These are phyloP conservation scores for Harlomillsia oculata DNA, from an alignment of 1,140 invertebrate species.

Conservation along the genomic window DNA sequence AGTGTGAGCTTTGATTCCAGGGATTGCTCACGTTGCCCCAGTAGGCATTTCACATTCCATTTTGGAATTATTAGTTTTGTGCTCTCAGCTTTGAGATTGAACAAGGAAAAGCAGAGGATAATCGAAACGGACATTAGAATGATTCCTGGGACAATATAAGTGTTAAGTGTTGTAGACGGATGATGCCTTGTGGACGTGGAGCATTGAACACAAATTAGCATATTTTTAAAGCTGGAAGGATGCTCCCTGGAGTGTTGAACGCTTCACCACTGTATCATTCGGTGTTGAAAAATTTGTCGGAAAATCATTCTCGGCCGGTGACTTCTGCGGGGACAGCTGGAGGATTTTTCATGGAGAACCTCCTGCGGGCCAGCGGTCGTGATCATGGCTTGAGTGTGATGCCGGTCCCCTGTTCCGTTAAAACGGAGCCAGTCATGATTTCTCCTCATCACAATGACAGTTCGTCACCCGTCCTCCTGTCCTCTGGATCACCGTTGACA, in stretches of 20 bases:
- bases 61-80: too few relatives aligned
- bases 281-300: slow-evolving; percentile 22
- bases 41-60: too few relatives aligned
- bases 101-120: too few relatives aligned
- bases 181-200: not conserved
- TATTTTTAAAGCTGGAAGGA: slow-evolving; percentile 6
- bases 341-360: slow-evolving; percentile 30
- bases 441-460: slow-evolving; percentile 22
- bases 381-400: slow-evolving; percentile 17
- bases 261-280: slow-evolving; percentile 28
- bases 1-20: too few relatives aligned
- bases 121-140: not conserved
- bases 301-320: slow-evolving; percentile 8
- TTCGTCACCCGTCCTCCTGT: slow-evolving; percentile 9
- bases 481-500: slow-evolving; percentile 18
- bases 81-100: too few relatives aligned
- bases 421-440: slow-evolving; percentile 20
- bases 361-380: slow-evolving; percentile 20
- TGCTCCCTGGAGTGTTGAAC: slow-evolving; percentile 27
- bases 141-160: not conserved
- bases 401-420: slow-evolving; percentile 18
- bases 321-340: not conserved
- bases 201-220: not conserved
- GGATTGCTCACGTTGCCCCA: too few relatives aligned
- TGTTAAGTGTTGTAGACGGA: not conserved